Evolutionary conservation across 2,797 vertebrate species (phyloP).

Genomic region (Sebastes glaucus): DNA sequence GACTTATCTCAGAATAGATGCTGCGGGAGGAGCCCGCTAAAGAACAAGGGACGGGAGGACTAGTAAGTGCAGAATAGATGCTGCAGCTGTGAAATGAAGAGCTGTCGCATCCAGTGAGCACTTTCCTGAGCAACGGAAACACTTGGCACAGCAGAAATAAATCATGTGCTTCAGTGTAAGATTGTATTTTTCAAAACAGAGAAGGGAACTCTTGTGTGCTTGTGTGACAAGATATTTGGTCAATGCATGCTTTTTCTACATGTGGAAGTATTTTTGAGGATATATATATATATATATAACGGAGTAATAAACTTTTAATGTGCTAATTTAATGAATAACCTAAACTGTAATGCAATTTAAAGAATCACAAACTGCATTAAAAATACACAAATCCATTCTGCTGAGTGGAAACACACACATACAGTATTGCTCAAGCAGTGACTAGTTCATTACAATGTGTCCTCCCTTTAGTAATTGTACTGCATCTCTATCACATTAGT

Average conservation of each 20-base stretch:
- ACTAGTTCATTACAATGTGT: constrained; percentile 15
- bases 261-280: not conserved
- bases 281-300: not conserved
- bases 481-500: constrained; percentile 17
- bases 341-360: constrained; percentile 14
- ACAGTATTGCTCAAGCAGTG: not conserved
- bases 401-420: not conserved
- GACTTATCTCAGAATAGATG: constrained; percentile 73
- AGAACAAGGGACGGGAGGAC: constrained; percentile 69
- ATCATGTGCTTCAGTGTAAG: constrained; percentile 72
- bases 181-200: constrained; percentile 68
- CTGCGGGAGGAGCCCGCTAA: constrained; percentile 51
- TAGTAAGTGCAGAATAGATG: constrained; percentile 74
- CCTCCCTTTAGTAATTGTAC: constrained; percentile 5
- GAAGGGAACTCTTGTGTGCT: constrained; percentile 26
- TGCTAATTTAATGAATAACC: constrained; percentile 22
- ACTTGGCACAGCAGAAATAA: constrained; percentile 81
- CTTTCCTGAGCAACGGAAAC: constrained; percentile 77
- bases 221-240: constrained; percentile 15
- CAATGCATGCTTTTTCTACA: not conserved
- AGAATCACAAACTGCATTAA: not conserved
- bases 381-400: not conserved
- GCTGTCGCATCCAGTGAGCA: constrained; percentile 77
- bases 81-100: constrained; percentile 81
- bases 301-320: constrained; percentile 2